Conservation (phyloP, 2,888 invertebrate species). For the Omphaloscelis lunosa region DNA sequence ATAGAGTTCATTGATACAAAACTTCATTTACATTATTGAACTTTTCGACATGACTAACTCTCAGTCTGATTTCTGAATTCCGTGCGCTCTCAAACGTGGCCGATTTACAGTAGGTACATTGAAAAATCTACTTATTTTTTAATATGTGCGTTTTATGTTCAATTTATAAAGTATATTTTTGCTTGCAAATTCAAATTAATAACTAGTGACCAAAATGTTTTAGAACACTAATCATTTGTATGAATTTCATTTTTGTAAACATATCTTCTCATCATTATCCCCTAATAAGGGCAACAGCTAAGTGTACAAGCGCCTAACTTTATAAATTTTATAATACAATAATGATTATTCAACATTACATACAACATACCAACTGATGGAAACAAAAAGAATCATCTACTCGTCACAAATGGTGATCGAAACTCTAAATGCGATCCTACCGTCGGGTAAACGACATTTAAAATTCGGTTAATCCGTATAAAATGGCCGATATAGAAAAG, state of each 20-base stretch:
- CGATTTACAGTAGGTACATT: slow-evolving; percentile 69
- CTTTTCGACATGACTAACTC: slow-evolving; percentile 60
- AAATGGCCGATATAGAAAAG: slow-evolving; percentile 84
- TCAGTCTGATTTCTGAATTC: slow-evolving; percentile 40
- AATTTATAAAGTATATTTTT: slow-evolving; percentile 83
- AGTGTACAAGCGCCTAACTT: slow-evolving; percentile 79
- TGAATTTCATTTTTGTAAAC: slow-evolving; percentile 67
- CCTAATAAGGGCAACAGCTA: slow-evolving; percentile 76
- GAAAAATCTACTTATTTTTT: slow-evolving; percentile 79
- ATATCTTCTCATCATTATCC: slow-evolving; percentile 64
- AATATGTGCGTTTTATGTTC: slow-evolving; percentile 84
- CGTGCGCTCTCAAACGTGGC: slow-evolving; percentile 62
- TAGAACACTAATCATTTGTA: slow-evolving; percentile 59
- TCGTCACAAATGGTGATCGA: slow-evolving; percentile 77
- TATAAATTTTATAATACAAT: slow-evolving; percentile 77
- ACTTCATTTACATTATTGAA: slow-evolving; percentile 66
- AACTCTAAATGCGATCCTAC: slow-evolving; percentile 81
- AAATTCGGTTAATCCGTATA: slow-evolving; percentile 85
- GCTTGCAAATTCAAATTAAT: slow-evolving; percentile 75
- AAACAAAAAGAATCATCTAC: slow-evolving; percentile 78
- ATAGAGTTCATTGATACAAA: slow-evolving; percentile 59
- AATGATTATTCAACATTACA: slow-evolving; percentile 78
- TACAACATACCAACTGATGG: slow-evolving; percentile 79
- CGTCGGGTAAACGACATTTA: slow-evolving; percentile 82
- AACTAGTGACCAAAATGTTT: slow-evolving; percentile 77